Base-by-base conservation (phyloP, 2,888 invertebrate species). In the Stenotaenia linearis region DNA sequence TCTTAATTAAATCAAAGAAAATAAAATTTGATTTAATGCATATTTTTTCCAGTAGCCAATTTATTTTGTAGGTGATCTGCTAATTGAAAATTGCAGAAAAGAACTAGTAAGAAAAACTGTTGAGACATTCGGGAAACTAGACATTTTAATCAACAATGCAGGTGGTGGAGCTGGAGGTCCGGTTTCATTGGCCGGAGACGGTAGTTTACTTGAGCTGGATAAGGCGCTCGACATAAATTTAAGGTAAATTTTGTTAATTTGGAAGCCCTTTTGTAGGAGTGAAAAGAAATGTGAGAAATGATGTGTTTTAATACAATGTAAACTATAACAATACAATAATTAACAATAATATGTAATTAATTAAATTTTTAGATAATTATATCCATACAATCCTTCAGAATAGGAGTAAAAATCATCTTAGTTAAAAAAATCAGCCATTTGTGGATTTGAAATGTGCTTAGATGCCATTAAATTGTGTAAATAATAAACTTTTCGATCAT, bases 21-120 rank as follows among this genome's bases (percentile, higher is more conserved):
- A 69, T 69, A 7, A 69, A 69, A 69, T 28, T 56, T 56, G 56
- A 69, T 9, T 28, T 21, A 21, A 56, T 21, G 6, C 4, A 25
- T 12, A 25, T 69, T 28, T 69, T 28, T 28, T 28, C n/a, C 9
- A 10, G 15, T 69, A 69, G 69, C 69, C 10, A 25, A 15, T 69
- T 69, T 69, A 69, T n/a, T 10, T 69, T 25, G 69, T 69, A 5
- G 69, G 69, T 69, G 69, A 69, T 69, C 25, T 69, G n/a, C n/a
- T 15, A 28, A 69, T 69, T 12, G 69, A 25, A 3, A 69, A 69
- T 15, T 25, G 3, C n/a, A 25, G 69, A 15, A 12, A 69, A 12
- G 69, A 69, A 25, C 25, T 69, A 10, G 25, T 69, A n/a, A 5
- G 10, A 10, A 69, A 69, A 23, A 69, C 69, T 7, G n/a, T 69